A percentile compares a stretch with the other conserved stretches of the same genome.
These are phyloP conservation scores for Mormyrus proboscirostris DNA, from an alignment of 2,797 vertebrate species.

Conservation along the genomic window DNA sequence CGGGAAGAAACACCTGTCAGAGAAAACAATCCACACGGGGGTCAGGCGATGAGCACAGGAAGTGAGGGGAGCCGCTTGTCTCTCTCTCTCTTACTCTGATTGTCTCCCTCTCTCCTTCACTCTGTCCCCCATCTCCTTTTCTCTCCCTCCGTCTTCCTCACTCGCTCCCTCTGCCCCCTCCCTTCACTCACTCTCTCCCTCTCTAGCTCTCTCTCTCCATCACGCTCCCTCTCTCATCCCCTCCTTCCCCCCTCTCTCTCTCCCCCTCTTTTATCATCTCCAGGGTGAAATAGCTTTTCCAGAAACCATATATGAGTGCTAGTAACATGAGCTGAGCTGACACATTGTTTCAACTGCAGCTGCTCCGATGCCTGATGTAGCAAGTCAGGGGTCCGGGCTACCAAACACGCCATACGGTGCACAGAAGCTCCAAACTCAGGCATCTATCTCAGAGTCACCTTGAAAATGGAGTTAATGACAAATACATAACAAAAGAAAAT, in stretches of 20 bases:
- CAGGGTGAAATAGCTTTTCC: constrained; percentile 36
- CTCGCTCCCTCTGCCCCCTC: not conserved
- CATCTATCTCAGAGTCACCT: not conserved
- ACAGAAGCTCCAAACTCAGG: not conserved
- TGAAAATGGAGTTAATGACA: not conserved
- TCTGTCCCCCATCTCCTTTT: too few species aligned
- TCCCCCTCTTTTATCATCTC: not conserved
- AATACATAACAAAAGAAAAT: not conserved
- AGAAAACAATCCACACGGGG: constrained; percentile 47
- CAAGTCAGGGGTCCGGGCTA: not conserved
- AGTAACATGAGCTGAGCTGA: constrained; percentile 33
- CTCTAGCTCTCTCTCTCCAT: too few species aligned
- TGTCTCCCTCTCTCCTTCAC: not conserved
- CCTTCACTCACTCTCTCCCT: too few species aligned
- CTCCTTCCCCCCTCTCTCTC: not conserved
- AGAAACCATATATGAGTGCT: constrained; percentile 23
- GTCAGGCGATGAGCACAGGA: constrained; percentile 22
- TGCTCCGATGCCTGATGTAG: constrained; percentile 35
- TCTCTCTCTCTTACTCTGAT: not conserved
- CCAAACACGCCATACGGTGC: not conserved
- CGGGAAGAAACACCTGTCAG: constrained; percentile 59
- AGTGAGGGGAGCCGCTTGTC: not conserved
- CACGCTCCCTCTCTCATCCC: too few species aligned
- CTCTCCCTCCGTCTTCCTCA: not conserved
- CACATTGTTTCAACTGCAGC: constrained; percentile 33